Evolutionary conservation across 2,113 vertebrate genomes (phyloP).

Genomic region (Vulpes lagopus): DNA sequence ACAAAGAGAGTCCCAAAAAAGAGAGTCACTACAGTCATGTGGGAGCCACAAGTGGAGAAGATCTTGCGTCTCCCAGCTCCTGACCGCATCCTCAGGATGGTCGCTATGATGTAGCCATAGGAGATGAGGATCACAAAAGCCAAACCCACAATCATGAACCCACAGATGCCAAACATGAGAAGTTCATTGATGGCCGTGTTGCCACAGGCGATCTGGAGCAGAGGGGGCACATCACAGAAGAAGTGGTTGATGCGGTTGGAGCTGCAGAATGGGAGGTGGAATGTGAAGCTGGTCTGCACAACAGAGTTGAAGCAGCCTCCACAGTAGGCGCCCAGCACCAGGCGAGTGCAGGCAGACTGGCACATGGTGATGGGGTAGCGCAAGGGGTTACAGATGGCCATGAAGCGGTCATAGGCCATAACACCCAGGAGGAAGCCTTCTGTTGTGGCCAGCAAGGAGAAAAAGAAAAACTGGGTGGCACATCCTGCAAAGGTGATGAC

Average conservation of each 20-base stretch:
- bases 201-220: background rate
- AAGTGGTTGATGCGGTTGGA: conserved; percentile 47
- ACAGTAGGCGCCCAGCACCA: conserved; percentile 21
- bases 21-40: conserved; percentile 64
- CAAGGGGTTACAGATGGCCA: conserved; percentile 74
- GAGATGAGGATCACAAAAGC: background rate
- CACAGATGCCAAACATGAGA: conserved; percentile 37
- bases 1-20: conserved; percentile 73
- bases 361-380: conserved; percentile 43
- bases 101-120: conserved; percentile 70
- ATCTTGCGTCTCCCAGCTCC: conserved; percentile 44
- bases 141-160: background rate
- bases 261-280: conserved; percentile 46
- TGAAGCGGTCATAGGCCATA: conserved; percentile 76
- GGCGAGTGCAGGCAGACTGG: fast-evolving
- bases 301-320: conserved; percentile 58
- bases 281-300: conserved; percentile 30
- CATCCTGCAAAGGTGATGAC: conserved; percentile 49
- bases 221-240: background rate
- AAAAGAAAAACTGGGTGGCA: conserved; percentile 61
- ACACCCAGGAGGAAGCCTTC: conserved; percentile 50
- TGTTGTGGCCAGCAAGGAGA: conserved; percentile 23
- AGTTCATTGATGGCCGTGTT: conserved; percentile 18
- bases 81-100: conserved; percentile 56
- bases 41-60: conserved; percentile 77